Conservation (phyloP, 92 coral and sea anemone species). For the Blastomussa wellsi region DNA sequence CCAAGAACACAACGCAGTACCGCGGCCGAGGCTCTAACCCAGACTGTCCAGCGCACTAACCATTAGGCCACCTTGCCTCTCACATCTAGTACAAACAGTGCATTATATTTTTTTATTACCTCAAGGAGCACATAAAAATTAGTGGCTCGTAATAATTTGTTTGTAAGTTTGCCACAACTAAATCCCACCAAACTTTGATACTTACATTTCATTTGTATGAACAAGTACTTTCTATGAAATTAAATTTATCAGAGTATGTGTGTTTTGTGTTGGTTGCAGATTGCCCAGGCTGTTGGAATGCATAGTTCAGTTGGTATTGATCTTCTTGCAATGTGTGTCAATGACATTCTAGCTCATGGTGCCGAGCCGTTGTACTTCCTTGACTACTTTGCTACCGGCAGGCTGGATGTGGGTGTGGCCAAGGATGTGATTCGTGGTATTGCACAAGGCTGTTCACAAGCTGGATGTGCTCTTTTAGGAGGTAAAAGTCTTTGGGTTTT, state of each 20-base stretch:
- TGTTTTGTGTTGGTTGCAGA: constrained; percentile 35
- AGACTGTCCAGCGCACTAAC: too few species aligned
- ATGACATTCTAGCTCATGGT: constrained; percentile 96
- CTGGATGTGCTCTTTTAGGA: constrained; percentile 97
- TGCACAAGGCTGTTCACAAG: constrained; percentile 78
- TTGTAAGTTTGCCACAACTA: not conserved
- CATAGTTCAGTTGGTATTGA: constrained; percentile 90
- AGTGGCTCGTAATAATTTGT: too few species aligned
- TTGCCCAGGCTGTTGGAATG: constrained; percentile 76
- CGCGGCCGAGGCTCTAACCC: too few species aligned
- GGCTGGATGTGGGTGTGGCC: constrained; percentile 81
- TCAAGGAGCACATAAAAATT: not conserved
- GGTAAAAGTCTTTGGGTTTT: constrained; percentile 47
- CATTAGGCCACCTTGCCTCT: too few species aligned
- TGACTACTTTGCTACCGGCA: constrained; percentile 91
- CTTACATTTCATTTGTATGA: not conserved
- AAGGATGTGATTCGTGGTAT: constrained; percentile 83
- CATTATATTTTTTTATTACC: too few species aligned
- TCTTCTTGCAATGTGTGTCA: constrained; percentile 97
- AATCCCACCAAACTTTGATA: not conserved
- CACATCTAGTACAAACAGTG: too few species aligned
- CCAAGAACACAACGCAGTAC: too few species aligned
- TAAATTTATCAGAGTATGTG: not conserved
- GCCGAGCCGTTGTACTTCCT: constrained; percentile 95
- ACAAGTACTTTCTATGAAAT: not conserved